Evolutionary conservation across 92 coral and sea anemone species (phyloP).

Genomic region (Palythoa heliodiscus): DNA sequence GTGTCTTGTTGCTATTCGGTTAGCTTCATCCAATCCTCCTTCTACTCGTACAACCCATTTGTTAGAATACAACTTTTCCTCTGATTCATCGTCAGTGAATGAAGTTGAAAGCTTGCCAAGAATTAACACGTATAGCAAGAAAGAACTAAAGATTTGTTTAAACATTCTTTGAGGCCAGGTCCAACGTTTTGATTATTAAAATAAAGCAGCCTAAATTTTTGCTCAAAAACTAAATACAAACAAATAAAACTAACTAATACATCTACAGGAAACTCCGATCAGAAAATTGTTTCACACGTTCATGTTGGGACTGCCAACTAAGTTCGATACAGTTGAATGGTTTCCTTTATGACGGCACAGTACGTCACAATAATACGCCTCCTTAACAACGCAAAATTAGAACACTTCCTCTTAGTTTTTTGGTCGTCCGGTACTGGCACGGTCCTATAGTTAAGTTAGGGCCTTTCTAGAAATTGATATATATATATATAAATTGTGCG

Average conservation of each 20-base stretch:
- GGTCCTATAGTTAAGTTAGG: neutral
- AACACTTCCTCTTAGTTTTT: neutral
- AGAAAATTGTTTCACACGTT: conserved; percentile 2
- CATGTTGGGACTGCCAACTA: conserved; percentile 20
- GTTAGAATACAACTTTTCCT: conserved; percentile 72
- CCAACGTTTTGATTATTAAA: neutral
- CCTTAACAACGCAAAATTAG: neutral
- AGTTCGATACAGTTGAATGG: conserved; percentile 23
- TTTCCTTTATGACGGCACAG: conserved; percentile 39
- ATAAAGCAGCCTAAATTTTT: conserved; percentile 5
- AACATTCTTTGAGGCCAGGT: conserved; percentile 26
- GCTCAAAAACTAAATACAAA: conserved; percentile 22
- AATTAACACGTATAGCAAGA: conserved; percentile 16
- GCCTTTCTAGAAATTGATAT: neutral
- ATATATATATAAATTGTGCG: no score
- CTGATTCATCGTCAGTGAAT: conserved; percentile 4
- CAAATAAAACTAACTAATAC: conserved; percentile 33
- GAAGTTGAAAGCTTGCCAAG: conserved; percentile 16
- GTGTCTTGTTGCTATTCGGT: conserved; percentile 76
- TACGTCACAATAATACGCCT: conserved; percentile 22
- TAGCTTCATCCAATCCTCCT: conserved; percentile 78
- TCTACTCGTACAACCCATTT: conserved; percentile 93
- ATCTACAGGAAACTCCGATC: neutral
- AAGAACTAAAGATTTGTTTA: conserved; percentile 19
- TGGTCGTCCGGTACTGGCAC: no score